Percentiles rank a stretch among this genome's conserved stretches.
phyloP scores from a whole-genome alignment of 1,140 invertebrate species.

The Camponotus vicinus region DNA sequence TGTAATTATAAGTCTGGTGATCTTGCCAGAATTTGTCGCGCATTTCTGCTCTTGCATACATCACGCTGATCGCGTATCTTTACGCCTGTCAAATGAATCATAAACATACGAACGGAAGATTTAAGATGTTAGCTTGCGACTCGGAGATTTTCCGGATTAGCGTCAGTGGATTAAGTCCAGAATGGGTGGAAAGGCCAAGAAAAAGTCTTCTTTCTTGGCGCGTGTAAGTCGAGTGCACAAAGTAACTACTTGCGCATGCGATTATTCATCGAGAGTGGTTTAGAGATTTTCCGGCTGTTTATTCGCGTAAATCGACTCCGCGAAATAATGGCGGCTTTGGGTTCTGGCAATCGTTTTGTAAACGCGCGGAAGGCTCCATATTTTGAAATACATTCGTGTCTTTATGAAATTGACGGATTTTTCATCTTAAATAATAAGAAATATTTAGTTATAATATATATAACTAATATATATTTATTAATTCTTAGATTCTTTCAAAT shows the following conservation, averaged over 20 bases:
- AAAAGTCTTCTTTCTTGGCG: slow-evolving; percentile 40
- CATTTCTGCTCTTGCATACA: slow-evolving; percentile 13
- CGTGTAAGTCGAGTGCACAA: slow-evolving; percentile 1
- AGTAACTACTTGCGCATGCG: background rate
- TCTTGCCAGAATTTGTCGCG: slow-evolving; percentile 44
- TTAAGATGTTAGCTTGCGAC: slow-evolving; percentile 14
- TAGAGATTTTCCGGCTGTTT: slow-evolving; percentile 58
- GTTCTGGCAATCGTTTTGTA: slow-evolving; percentile 43
- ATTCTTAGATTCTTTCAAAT: background rate
- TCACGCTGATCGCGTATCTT: slow-evolving; percentile 33
- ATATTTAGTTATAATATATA: background rate
- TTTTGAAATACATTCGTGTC: background rate
- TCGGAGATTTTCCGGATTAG: background rate
- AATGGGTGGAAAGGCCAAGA: slow-evolving; percentile 51
- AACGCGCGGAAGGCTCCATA: background rate
- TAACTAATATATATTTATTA: background rate
- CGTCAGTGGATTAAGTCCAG: slow-evolving; percentile 25
- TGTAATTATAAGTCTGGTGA: slow-evolving; percentile 16
- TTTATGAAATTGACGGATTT: slow-evolving; percentile 2
- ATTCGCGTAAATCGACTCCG: slow-evolving; percentile 8
- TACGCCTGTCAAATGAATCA: slow-evolving; percentile 22
- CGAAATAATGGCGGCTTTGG: slow-evolving; percentile 9
- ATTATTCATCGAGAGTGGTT: slow-evolving; percentile 40
- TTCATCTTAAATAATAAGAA: background rate
- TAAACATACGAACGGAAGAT: slow-evolving; percentile 28